These are phyloP conservation scores for Drosophila meridiana DNA, from an alignment of 2,888 invertebrate genomes.

Conservation along the genomic window DNA sequence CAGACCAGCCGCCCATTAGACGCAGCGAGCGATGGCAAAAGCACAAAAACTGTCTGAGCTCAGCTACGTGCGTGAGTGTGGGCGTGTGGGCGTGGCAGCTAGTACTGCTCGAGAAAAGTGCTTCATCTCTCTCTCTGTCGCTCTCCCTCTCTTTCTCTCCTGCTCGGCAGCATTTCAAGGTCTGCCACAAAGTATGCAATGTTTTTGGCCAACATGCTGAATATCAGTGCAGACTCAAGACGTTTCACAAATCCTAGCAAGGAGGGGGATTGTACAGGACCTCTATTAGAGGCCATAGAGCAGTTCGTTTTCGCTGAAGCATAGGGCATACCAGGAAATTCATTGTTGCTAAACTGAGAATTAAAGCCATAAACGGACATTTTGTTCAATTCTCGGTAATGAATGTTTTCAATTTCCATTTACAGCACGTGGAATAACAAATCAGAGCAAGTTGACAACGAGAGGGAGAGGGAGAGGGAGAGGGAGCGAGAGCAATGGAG, in stretches of 20 bases:
- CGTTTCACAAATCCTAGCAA: not conserved
- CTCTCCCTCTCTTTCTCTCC: not conserved
- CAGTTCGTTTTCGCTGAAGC: not conserved
- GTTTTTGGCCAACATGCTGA: slow-evolving; percentile 9
- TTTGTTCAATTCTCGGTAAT: not conserved
- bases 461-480: not conserved
- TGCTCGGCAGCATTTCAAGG: slow-evolving; percentile 10
- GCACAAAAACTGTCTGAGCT: slow-evolving; percentile 4
- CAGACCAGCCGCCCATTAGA: slow-evolving; percentile 23
- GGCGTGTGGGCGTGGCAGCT: slow-evolving; percentile 14
- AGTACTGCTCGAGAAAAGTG: not conserved
- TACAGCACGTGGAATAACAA: not conserved
- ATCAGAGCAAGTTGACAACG: not conserved
- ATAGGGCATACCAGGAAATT: not conserved
- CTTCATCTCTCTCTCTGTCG: not conserved
- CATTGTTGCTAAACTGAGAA: not conserved
- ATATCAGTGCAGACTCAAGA: not conserved
- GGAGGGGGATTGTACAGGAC: too few species aligned
- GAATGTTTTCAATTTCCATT: not conserved
- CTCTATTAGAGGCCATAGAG: not conserved
- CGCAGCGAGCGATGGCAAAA: not conserved
- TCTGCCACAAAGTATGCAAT: slow-evolving; percentile 51
- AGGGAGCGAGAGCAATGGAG: not conserved
- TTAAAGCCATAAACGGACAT: not conserved
- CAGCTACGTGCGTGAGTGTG: slow-evolving; percentile 24